Conservation (phyloP, 2,888 invertebrate species). For the Eupeodes latifasciatus region DNA sequence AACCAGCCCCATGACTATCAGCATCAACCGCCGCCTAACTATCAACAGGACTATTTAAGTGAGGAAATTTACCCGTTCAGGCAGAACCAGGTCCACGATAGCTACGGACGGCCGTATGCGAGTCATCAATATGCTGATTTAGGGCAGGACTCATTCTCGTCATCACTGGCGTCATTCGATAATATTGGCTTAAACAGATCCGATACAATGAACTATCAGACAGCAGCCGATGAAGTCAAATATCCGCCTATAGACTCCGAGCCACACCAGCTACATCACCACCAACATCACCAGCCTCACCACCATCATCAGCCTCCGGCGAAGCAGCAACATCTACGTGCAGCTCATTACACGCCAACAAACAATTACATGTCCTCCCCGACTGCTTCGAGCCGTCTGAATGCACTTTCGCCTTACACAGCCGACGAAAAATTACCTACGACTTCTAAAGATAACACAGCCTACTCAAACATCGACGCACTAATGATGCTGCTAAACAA, state of each 20-base stretch:
- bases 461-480: slow-evolving; percentile 20
- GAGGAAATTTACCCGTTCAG: slow-evolving; percentile 32
- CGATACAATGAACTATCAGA: slow-evolving; percentile 34
- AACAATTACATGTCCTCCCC: slow-evolving; percentile 43
- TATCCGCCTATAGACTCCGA: slow-evolving; percentile 42
- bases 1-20: slow-evolving; percentile 17
- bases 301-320: neutral
- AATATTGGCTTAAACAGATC: slow-evolving; percentile 57
- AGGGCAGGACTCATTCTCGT: neutral
- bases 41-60: slow-evolving; percentile 50
- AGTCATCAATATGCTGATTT: slow-evolving; percentile 27
- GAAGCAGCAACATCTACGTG: slow-evolving; percentile 37
- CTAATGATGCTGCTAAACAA: slow-evolving; percentile 20
- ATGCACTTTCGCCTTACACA: slow-evolving; percentile 6
- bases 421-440: neutral
- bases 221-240: slow-evolving; percentile 38
- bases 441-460: slow-evolving; percentile 28
- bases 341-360: slow-evolving; percentile 41
- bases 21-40: slow-evolving; percentile 40
- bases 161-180: slow-evolving; percentile 45
- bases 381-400: slow-evolving; percentile 6
- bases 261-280: slow-evolving; percentile 9
- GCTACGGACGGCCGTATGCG: slow-evolving; percentile 29
- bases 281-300: slow-evolving; percentile 11
- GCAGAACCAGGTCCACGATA: slow-evolving; percentile 26